These are phyloP conservation scores for Blomia tropicalis DNA, from an alignment of 2,888 invertebrate genomes.

Conservation along the genomic window DNA sequence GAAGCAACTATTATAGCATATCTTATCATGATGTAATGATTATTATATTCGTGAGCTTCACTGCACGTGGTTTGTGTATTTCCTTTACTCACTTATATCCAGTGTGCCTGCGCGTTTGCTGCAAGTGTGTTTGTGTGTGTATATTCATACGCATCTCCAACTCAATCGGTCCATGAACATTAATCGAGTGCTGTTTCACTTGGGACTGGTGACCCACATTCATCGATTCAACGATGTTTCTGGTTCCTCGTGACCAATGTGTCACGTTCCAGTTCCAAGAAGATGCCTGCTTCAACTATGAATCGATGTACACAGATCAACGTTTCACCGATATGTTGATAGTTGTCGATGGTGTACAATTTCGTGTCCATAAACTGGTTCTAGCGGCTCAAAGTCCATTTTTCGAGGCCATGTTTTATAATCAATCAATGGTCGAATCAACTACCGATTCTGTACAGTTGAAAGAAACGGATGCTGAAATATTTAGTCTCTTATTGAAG, in stretches of 20 bases:
- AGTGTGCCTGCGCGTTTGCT: no score
- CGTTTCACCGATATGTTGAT: conserved; percentile 9
- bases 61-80: no score
- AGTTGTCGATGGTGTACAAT: not conserved
- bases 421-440: conserved; percentile 12
- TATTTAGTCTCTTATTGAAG: conserved; percentile 10
- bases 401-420: conserved; percentile 12
- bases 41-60: no score
- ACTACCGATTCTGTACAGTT: not conserved
- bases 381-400: conserved; percentile 13
- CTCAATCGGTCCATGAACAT: no score
- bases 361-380: conserved; percentile 14
- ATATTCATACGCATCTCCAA: no score
- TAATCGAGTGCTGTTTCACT: no score
- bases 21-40: no score
- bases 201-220: no score
- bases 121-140: no score
- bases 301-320: not conserved
- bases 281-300: not conserved
- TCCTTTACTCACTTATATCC: no score
- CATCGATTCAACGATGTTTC: not conserved
- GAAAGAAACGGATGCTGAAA: conserved; percentile 16
- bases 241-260: not conserved
- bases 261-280: not conserved
- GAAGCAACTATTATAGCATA: no score